Evolutionary conservation across 2,797 vertebrate species (phyloP).

Genomic region (Chaunax sp.): DNA sequence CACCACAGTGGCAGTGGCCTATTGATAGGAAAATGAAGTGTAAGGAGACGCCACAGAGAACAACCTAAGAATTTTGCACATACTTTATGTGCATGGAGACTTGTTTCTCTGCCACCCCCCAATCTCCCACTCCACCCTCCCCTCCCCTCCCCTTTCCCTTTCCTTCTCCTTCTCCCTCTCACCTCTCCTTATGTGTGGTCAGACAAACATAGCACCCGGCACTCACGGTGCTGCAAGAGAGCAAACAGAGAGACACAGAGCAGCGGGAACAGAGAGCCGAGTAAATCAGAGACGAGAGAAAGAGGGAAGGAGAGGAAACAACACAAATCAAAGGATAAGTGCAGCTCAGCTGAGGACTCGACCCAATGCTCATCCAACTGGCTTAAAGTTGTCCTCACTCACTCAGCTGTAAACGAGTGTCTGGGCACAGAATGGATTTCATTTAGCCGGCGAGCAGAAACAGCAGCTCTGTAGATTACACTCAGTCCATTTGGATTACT

Average conservation of each 20-base stretch:
- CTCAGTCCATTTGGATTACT: conserved; percentile 63
- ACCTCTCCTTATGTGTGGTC: conserved; percentile 60
- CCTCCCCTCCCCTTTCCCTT: conserved; percentile 23
- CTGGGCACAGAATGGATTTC: conserved; percentile 63
- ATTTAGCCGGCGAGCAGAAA: conserved; percentile 32
- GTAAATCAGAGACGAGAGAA: not conserved
- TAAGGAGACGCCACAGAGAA: too few species aligned
- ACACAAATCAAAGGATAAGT: conserved; percentile 41
- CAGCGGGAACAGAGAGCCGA: conserved; percentile 17
- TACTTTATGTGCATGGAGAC: not conserved
- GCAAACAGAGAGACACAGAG: conserved; percentile 40
- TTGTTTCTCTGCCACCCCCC: not conserved
- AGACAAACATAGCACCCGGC: conserved; percentile 58
- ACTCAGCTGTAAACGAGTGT: conserved; percentile 50
- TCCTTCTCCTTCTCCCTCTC: conserved; percentile 34
- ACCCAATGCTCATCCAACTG: conserved; percentile 51
- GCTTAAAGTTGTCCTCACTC: conserved; percentile 55
- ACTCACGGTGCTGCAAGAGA: conserved; percentile 43
- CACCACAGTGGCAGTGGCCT: too few species aligned
- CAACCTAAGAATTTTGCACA: too few species aligned
- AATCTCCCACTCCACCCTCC: not conserved
- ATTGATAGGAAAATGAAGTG: too few species aligned
- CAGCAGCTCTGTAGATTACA: conserved; percentile 33
- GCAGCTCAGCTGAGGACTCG: conserved; percentile 50
- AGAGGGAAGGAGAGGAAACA: conserved; percentile 11